Conservation (phyloP, 2,113 vertebrate genomes). For the Myotis brandtii region DNA sequence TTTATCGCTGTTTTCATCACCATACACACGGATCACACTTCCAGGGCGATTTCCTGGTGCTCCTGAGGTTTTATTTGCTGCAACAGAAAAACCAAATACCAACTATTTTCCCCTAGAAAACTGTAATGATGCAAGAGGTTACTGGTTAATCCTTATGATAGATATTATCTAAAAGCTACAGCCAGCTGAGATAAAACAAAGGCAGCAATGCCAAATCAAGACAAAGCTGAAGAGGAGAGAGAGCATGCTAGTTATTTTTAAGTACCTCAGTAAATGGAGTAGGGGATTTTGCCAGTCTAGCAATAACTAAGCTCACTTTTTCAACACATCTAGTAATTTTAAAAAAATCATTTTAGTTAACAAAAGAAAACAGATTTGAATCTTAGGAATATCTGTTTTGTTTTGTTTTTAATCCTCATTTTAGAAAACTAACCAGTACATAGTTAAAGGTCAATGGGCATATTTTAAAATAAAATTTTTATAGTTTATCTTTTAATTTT, state of each 20-base stretch:
- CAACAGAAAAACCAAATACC: slow-evolving; percentile 76
- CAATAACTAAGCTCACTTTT: slow-evolving; percentile 79
- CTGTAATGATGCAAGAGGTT: slow-evolving; percentile 44
- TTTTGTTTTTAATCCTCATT: slow-evolving; percentile 34
- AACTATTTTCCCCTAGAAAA: slow-evolving; percentile 78
- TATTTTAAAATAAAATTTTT: slow-evolving; percentile 42
- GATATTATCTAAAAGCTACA: slow-evolving; percentile 88
- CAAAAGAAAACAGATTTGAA: slow-evolving; percentile 43
- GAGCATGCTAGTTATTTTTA: slow-evolving; percentile 88
- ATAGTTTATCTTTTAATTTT: slow-evolving; percentile 33
- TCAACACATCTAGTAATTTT: slow-evolving; percentile 39
- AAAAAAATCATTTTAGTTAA: slow-evolving; percentile 53
- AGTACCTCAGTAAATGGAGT: slow-evolving; percentile 88
- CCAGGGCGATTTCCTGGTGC: slow-evolving; percentile 90
- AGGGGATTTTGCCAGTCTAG: slow-evolving; percentile 90
- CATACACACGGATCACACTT: slow-evolving; percentile 94
- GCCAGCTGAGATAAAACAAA: slow-evolving; percentile 86
- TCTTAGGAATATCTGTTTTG: slow-evolving; percentile 14
- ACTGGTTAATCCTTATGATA: slow-evolving; percentile 85
- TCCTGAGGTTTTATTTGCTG: slow-evolving; percentile 91
- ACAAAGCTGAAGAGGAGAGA: slow-evolving; percentile 85
- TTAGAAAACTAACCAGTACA: slow-evolving; percentile 8
- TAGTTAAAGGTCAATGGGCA: not conserved
- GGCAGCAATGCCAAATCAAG: slow-evolving; percentile 89
- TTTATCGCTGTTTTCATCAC: slow-evolving; percentile 96